Conservation (phyloP, 1,140 invertebrate genomes). For the Leptonema lineaticorne region DNA sequence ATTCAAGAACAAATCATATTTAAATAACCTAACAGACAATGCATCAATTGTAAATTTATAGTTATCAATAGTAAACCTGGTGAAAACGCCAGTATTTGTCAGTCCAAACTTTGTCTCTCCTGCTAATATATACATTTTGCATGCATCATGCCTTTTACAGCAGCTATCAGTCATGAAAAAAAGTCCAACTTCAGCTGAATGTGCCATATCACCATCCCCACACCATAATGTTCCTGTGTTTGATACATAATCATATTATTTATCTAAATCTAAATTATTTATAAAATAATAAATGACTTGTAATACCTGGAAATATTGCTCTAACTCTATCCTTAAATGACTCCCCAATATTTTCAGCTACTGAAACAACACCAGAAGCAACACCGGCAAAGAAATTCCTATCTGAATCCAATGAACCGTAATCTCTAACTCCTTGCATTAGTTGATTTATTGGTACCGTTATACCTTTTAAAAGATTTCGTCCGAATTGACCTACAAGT, state of each 20-base stretch:
- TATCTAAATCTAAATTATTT: too few species aligned
- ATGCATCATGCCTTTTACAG: slow-evolving; percentile 79
- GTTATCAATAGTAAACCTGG: slow-evolving; percentile 45
- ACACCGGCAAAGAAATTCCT: slow-evolving; percentile 51
- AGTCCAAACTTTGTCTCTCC: slow-evolving; percentile 71
- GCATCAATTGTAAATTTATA: too few species aligned
- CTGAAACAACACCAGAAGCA: slow-evolving; percentile 50
- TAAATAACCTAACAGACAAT: too few species aligned
- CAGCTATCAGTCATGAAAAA: slow-evolving; percentile 75
- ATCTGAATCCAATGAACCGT: slow-evolving; percentile 54
- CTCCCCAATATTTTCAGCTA: slow-evolving; percentile 50
- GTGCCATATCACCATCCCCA: slow-evolving; percentile 68
- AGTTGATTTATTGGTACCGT: slow-evolving; percentile 50
- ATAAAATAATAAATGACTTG: background rate
- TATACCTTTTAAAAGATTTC: slow-evolving; percentile 52
- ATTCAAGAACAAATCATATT: too few species aligned
- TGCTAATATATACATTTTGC: slow-evolving; percentile 68
- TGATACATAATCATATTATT: slow-evolving; percentile 35
- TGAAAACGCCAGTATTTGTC: slow-evolving; percentile 68
- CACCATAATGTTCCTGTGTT: slow-evolving; percentile 83
- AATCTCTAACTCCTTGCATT: slow-evolving; percentile 51
- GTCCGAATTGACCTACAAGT: slow-evolving; percentile 53
- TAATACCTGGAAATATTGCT: slow-evolving; percentile 57
- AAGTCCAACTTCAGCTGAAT: slow-evolving; percentile 70
- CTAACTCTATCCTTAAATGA: slow-evolving; percentile 55